Base-by-base conservation (phyloP, 2,113 vertebrate species). In the Oryzias woworae region DNA sequence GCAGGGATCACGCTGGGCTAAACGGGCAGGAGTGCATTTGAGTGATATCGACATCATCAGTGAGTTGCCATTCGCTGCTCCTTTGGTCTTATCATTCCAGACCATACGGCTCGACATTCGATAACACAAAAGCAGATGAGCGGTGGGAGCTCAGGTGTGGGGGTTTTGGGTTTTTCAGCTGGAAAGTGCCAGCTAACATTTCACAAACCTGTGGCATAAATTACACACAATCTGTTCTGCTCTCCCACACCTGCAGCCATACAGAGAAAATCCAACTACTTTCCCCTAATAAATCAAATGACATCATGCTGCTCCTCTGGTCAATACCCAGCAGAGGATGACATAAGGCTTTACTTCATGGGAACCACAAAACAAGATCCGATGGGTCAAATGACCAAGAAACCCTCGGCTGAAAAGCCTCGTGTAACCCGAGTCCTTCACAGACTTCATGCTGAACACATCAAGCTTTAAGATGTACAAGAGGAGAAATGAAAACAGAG, bases 241-340 rank as follows among this genome's bases (percentile, higher is more conserved):
- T 26, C 48, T 18, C 20, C 22, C 24, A 3, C 65, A 44, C 45
- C n/a, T 55, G 56, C 71, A 54, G 51, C 28, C 69, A 72, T 24
- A 64, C 49, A 68, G 42, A 82, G 80, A 62, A 49, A 66, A 80
- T 80, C 77, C 71, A 12, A 48, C 20, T 36, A 17, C 48, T 53
- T 74, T 18, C 23, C 28, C 41, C 14, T 53, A 44, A 68, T 51
- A 67, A 67, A 76, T 77, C 64, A 60, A 57, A 83, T 86, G 66
- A 80, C 78, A 80, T 84, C 76, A 80, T 71, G 45, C 66, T 64
- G 0, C 69, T 76, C 63, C 66, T 15, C 62, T 44, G 26, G 68
- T 80, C 62, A 45, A 73, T 54, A 68, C 71, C 73, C 76, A 53
- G 78, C 54, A 66, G 82, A 78, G 61, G n/a, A 62, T 85, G 72